Evolutionary conservation across 2,888 invertebrate species (phyloP), one percentile per base, ranked within the genome.

Genomic region (Dysmachus trigonus): DNA sequence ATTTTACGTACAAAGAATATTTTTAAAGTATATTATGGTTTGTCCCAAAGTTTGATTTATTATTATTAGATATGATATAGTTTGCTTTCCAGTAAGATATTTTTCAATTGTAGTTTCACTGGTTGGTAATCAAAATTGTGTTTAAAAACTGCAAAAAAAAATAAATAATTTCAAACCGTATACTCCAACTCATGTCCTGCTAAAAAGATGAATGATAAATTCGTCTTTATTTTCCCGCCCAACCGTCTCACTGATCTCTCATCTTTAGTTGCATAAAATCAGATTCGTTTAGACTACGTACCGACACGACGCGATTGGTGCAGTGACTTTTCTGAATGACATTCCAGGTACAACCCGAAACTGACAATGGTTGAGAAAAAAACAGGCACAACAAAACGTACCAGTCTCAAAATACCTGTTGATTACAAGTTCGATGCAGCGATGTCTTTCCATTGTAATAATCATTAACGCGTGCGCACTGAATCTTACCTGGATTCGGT

Each of bases 281-380:
- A 41, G 22, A 22, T 22, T 30, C 15, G 35, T 74, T 74, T 22
- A 35, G 74, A 74, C 27, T 38, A 38, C 41, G 1, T 15, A 18
- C 13, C 27, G 27, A 15, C 53, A 53, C 53, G 53, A 22, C 18
- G 18, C 22, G 18, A 53, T 53, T 53, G 47, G 33, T 73, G 27
- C 72, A 77, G 35, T 77, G 77, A 38, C 41, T 38, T 38, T 38
- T 74, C 35, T 76, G 15, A 47, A 77, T 77, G 77, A 77, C 77
- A 77, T 77, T 77, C 77, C 35, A 38, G 27, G 62, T 62, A 62
- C 47, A 47, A 47, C 47, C 47, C 13, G 38, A 2, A n/a, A 38
- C 2, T 4, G 22, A 62, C 62, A 62, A 62, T 62, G 27, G 27
- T 10, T 22, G 22, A 53, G 18, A 53, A 18, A 13, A 15, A 31